Evolutionary conservation across 2,113 vertebrate genomes (phyloP), one percentile per base, ranked within the genome.

Genomic region (Microtus pennsylvanicus): DNA sequence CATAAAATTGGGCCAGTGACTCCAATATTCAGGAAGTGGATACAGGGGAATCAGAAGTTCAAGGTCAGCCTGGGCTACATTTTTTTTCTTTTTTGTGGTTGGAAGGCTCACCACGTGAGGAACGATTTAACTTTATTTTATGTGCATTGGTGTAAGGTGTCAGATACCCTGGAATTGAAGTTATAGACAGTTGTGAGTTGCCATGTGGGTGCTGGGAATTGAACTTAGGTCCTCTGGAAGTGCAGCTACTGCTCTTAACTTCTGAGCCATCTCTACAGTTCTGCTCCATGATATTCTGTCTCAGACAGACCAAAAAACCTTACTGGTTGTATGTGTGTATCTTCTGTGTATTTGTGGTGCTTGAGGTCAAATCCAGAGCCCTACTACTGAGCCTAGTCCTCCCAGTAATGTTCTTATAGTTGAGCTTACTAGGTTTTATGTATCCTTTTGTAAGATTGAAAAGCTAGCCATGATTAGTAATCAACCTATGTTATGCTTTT

Each of bases 361-460:
- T 80, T 77, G 89, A 45, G 55, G 28, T 90, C 12, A n/a, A 52
- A n/a, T 45, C 30, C 28, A 63, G 72, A 75, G 26, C 21, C 35
- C 30, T 78, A 78, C 58, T 33, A 26, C 58, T 67, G 58, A 90
- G 13, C 75, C 13, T 63, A 50, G 75, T 24, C 14, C n/a, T 70
- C 6, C 47, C 26, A n/a, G 7, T 70, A 70, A 42, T 87, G 6
- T 52, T 91, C 90, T 96, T 88, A 30, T 76, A 52, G 22, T 80
- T 78, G 42, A 94, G 61, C 6, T 93, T 92, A 65, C 13, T 91
- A 45, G 52, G 30, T 81, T 93, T 81, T 95, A 28, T 89, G 13
- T 93, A 85, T 92, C 88, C 67, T 30, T 3, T 83, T 83, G n/a
- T 93, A 91, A 75, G 8, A 85, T 50, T 85, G 45, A 93, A 77